Base-by-base conservation (phyloP, 2,113 vertebrate species). In the Forbesichthys papilliferus region DNA sequence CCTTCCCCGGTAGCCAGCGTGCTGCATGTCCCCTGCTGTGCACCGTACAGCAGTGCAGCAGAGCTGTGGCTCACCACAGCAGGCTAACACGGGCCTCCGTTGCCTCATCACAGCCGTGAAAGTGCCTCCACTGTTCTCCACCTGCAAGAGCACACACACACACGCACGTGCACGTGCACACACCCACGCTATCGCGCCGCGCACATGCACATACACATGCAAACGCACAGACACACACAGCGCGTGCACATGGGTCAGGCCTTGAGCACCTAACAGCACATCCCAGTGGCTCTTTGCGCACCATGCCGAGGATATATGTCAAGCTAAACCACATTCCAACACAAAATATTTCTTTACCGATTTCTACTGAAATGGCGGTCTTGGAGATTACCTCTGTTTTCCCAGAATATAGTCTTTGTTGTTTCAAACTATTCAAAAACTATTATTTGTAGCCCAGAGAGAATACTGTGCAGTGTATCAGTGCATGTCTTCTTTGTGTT, bases 31-130 rank as follows among this genome's bases (percentile, higher is more conserved):
- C 75, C 84, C 36, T 8, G 36, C 36, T 42, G 36, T 8, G 36
- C 7, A 42, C 36, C 7, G 36, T 85, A 78, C 48, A 27, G 83
- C 69, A 86, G 27, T 81, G 86, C 81, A 86, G 81, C 82, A 77
- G 68, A 61, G 59, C 84, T 83, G 89, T 90, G 77, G 84, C 82
- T 90, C 85, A 86, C 83, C 84, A 75, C 86, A 82, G 82, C 73
- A 67, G 73, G 72, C 79, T 88, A 86, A 87, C 89, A 90, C 86
- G 81, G 81, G 65, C 57, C 72, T 78, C 67, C 69, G 62, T 75
- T 68, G 70, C 85, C 87, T 88, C 61, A 91, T 88, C 81, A 87
- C 89, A 92, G 91, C 90, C 88, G 89, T 90, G 90, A 87, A 87
- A 80, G 73, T 70, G 70, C 75, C 69, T 65, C 72, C 47, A 61